Base-by-base conservation (phyloP, 2,113 vertebrate genomes). In the Misgurnus anguillicaudatus region DNA sequence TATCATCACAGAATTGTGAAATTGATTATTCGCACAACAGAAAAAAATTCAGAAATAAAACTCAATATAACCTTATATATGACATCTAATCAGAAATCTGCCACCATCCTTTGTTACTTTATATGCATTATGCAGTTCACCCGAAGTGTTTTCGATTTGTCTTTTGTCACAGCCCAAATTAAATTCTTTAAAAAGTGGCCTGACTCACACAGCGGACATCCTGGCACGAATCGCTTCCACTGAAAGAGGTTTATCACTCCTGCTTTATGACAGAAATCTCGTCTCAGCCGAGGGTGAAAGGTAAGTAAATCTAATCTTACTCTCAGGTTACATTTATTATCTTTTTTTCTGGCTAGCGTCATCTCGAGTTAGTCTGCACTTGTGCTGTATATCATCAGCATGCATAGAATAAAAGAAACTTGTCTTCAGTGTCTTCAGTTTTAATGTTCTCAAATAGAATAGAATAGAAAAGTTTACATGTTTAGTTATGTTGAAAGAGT, bases 161-260 rank as follows among this genome's bases (percentile, higher is more conserved):
- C 77, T 84, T 72, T 80, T 69, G 65, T 72, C 19, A 60, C 85
- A 99, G 97, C 64, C 81, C 21, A 78, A 86, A 90, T 79, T 94
- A 82, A 91, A 92, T 80, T 94, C 87, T 81, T 90, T 93, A 57
- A 94, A 93, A 89, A 90, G 84, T 13, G 91, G 94, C 31, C 88
- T 98, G 87, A 94, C 90, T 85, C 91, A 95, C 75, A 85, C 95
- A 79, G 96, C 96, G 63, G 95, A 97, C 88, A 89, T 95, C 81
- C 92, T 99, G 88, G 93, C 94, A 83, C 94, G 94, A 79, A 94
- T 99, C 79, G 95, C 94, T 57, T 92, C 93, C 88, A 93, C 91
- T 0, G 94, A 96, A 81, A 90, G 92, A 87, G 97, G 98, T 73
- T 94, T 97, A 87, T 88, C 84, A 13, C 83, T 98, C 62, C 93